Evolutionary conservation across 2,113 vertebrate species (phyloP).

Genomic region (Telmatochromis sp.): DNA sequence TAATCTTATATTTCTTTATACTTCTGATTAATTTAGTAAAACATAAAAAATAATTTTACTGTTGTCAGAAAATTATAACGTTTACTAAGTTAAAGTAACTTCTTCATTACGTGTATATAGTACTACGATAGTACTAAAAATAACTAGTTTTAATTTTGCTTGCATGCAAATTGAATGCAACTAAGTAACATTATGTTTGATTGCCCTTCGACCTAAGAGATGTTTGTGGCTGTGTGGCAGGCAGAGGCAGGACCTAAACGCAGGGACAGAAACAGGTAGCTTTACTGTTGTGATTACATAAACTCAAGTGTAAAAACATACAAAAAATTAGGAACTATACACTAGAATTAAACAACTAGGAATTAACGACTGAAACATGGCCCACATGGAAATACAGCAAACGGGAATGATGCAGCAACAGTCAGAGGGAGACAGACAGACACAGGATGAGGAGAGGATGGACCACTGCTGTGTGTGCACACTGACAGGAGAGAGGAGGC

Average conservation of each 20-base stretch:
- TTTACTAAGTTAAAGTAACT: background rate
- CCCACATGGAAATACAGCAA: background rate
- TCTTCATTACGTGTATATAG: background rate
- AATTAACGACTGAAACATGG: background rate
- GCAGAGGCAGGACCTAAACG: background rate
- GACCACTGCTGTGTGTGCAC: background rate
- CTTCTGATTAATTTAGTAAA: background rate
- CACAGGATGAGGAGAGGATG: background rate
- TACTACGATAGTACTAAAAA: background rate
- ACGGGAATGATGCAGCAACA: accelerated
- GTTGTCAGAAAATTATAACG: background rate
- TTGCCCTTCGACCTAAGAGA: background rate
- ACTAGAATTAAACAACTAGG: background rate
- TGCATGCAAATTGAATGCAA: background rate
- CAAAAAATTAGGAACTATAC: background rate
- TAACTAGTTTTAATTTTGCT: background rate
- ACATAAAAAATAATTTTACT: background rate
- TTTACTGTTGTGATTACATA: background rate
- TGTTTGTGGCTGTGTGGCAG: background rate
- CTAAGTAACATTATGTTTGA: background rate
- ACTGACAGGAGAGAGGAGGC: background rate
- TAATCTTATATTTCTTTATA: background rate
- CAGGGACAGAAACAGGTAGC: background rate
- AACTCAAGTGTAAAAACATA: background rate
- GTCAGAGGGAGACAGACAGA: background rate